Base-by-base conservation (phyloP, 2,113 vertebrate genomes). In the Suricata suricatta region DNA sequence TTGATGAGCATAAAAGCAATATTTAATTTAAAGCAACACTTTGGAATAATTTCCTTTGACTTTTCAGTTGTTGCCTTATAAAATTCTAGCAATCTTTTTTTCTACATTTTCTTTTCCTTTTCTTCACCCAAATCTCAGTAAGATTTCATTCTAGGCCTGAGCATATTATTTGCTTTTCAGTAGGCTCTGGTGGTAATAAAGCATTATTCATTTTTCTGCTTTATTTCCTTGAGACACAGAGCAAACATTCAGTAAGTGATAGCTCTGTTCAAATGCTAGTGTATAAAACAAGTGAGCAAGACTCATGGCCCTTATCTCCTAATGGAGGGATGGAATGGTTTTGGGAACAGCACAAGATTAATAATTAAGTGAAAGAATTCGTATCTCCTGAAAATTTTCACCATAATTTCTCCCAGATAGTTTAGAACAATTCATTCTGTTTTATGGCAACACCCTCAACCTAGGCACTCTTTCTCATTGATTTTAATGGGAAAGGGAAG, bases 141-240 rank as follows among this genome's bases (percentile, higher is more conserved):
- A 96, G 96, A 97, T 98, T 98, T 98, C 82, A 96, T 95, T 97
- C 63, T 66, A 93, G 72, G 74, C 68, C 96, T 96, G 83, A 89
- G 95, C 98, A 83, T 98, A 96, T 97, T 97, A 91, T 97, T 98
- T 97, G 93, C 76, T 98, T 98, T 97, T 97, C 82, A 93, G 79
- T 57, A 95, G 95, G 71, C 47, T 90, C 94, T 97, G 68, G 88
- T 35, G 44, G 95, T 98, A 98, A 98, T 97, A 98, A 97, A 98
- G 16, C 92, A 89, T 98, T 98, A 96, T 57, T 98, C 97, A 98
- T 97, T 97, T 97, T 94, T 94, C 60, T 95, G 93, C 91, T 98
- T 98, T 96, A 97, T 98, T 98, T 98, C 90, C 92, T 87, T 96
- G 91, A 97, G 93, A 98, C 87, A 95, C 38, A 85, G 95, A 99